These are phyloP conservation scores for Chaetodon trifasciatus DNA, from an alignment of 2,797 vertebrate species.

Conservation along the genomic window DNA sequence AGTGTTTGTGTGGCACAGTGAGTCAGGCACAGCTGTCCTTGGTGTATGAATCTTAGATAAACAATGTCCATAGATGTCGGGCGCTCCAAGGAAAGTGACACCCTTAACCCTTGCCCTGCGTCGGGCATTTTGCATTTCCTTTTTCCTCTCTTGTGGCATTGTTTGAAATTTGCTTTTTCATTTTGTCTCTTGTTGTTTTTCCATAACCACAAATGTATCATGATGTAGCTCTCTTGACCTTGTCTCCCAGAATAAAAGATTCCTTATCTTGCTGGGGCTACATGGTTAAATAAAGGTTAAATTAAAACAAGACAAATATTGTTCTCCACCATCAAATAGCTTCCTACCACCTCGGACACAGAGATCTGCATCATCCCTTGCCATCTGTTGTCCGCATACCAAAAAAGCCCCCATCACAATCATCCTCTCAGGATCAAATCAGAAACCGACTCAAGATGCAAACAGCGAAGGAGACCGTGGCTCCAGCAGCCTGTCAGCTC, in stretches of 20 bases:
- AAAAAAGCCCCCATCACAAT: slow-evolving; percentile 62
- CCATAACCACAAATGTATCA: slow-evolving; percentile 8
- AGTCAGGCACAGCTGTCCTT: background rate
- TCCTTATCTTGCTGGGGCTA: slow-evolving; percentile 45
- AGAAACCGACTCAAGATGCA: slow-evolving; percentile 69
- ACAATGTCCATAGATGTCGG: slow-evolving; percentile 14
- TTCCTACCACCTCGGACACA: slow-evolving; percentile 37
- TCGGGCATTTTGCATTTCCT: slow-evolving; percentile 26
- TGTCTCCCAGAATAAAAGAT: slow-evolving; percentile 38
- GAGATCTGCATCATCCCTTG: slow-evolving; percentile 60
- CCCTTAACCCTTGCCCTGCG: slow-evolving; percentile 39
- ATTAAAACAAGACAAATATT: slow-evolving; percentile 67
- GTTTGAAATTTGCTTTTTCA: slow-evolving; percentile 43
- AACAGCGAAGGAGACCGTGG: slow-evolving; percentile 61
- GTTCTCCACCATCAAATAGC: slow-evolving; percentile 50
- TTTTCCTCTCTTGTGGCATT: slow-evolving; percentile 12
- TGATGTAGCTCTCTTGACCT: slow-evolving; percentile 49
- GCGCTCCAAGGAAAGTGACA: slow-evolving; percentile 11
- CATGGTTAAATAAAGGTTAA: slow-evolving; percentile 69
- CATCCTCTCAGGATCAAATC: slow-evolving; percentile 77
- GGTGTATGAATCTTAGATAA: slow-evolving; percentile 24
- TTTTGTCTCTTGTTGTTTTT: slow-evolving; percentile 40
- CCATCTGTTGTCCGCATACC: slow-evolving; percentile 46
- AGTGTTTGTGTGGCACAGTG: background rate
- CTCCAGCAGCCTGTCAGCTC: slow-evolving; percentile 77